Evolutionary conservation across 2,113 vertebrate species (phyloP).

Genomic region (Cynopterus brachyotis): DNA sequence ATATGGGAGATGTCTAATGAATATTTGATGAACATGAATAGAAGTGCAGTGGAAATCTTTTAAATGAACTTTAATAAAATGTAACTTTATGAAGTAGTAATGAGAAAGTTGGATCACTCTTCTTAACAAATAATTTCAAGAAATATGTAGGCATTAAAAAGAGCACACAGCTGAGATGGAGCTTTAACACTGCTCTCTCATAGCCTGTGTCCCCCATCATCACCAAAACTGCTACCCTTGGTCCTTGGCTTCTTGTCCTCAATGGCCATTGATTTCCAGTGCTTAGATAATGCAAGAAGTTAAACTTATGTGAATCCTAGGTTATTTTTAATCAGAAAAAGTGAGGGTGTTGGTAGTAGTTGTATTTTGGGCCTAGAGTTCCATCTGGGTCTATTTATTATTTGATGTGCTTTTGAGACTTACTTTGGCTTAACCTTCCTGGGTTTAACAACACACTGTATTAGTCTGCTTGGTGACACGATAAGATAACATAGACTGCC

Average conservation of each 20-base stretch:
- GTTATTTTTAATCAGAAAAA: neutral
- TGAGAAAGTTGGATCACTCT: neutral
- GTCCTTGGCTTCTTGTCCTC: neutral
- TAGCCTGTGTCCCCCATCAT: neutral
- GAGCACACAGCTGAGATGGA: neutral
- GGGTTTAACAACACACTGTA: neutral
- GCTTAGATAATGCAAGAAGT: neutral
- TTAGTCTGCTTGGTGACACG: neutral
- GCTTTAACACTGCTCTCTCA: rapidly evolving
- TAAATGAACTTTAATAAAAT: neutral
- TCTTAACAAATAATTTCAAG: neutral
- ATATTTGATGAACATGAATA: neutral
- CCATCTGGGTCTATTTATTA: neutral
- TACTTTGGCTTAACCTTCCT: neutral
- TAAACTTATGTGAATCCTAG: neutral
- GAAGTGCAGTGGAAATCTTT: neutral
- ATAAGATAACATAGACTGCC: neutral
- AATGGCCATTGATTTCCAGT: neutral
- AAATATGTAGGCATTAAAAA: neutral
- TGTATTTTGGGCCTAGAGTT: neutral
- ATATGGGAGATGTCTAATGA: neutral
- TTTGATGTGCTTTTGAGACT: neutral
- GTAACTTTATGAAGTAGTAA: neutral
- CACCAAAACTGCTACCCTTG: neutral
- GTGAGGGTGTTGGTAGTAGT: neutral